These are phyloP conservation scores for Eulimnadia texana DNA, from an alignment of 1,140 invertebrate genomes.

Conservation along the genomic window DNA sequence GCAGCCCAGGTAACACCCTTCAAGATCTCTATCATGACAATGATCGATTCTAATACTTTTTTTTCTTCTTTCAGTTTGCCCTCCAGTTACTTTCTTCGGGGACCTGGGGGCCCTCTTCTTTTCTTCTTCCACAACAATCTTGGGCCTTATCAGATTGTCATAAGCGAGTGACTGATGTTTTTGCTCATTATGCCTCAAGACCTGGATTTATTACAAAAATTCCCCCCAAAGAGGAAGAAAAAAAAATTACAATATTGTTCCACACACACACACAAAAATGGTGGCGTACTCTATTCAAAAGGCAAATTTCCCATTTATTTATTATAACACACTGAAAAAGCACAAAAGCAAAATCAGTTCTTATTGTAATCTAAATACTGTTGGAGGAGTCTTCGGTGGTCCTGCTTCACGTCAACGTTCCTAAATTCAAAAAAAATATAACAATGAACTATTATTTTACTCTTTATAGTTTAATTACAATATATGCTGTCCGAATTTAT, in stretches of 20 bases:
- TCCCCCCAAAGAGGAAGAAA: too few species aligned
- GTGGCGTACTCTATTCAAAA: too few species aligned
- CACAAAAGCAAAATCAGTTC: neutral
- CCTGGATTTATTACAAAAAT: neutral
- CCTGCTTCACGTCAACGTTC: neutral
- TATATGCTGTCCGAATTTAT: neutral
- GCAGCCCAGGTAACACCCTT: neutral
- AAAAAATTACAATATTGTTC: too few species aligned
- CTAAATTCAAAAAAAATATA: neutral
- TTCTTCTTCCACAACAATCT: too few species aligned
- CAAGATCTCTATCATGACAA: neutral
- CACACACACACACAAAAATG: too few species aligned
- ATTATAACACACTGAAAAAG: neutral
- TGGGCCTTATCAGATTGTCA: neutral
- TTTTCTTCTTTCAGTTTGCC: neutral
- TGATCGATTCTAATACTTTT: neutral
- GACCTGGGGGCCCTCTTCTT: too few species aligned
- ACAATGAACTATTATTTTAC: neutral
- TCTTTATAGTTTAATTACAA: neutral
- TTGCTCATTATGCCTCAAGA: neutral
- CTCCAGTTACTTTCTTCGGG: neutral
- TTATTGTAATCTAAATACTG: slow-evolving; percentile 3
- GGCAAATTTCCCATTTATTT: too few species aligned
- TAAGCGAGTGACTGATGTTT: neutral
- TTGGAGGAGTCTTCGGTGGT: neutral